A percentile compares a stretch with the other conserved stretches of the same genome.
Evolutionary conservation across 2,888 invertebrate species (phyloP).

Genomic region (Alloplasta piceator): DNA sequence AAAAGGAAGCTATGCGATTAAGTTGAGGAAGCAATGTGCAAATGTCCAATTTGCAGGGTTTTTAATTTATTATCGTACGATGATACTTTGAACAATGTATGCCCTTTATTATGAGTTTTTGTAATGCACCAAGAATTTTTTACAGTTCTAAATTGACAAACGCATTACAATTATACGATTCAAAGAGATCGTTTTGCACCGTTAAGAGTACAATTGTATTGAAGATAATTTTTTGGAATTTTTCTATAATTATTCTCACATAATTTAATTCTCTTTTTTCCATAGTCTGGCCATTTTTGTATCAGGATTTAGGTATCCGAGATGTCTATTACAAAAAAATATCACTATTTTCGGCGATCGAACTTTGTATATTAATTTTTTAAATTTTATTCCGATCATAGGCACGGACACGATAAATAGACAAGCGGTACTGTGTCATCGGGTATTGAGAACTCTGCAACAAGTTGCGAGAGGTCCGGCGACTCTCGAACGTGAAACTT

Average conservation of each 20-base stretch:
- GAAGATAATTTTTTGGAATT: not conserved
- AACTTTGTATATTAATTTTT: constrained; percentile 29
- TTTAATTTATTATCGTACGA: no score
- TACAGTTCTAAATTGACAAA: no score
- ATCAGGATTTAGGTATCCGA: constrained; percentile 92
- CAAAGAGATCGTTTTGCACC: no score
- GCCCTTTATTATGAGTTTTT: no score
- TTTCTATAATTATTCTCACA: constrained; percentile 15
- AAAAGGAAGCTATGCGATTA: no score
- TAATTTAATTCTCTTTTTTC: constrained; percentile 80
- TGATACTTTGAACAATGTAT: no score
- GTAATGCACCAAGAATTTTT: no score
- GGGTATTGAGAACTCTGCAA: constrained; percentile 93
- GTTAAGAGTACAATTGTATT: no score
- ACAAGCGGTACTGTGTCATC: constrained; percentile 96
- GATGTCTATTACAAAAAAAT: constrained; percentile 23
- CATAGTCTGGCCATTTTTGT: constrained; percentile 95
- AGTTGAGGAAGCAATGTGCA: no score
- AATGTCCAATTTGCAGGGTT: no score
- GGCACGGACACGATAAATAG: constrained; percentile 95
- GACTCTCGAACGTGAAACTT: constrained; percentile 92
- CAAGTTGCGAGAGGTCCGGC: constrained; percentile 91
- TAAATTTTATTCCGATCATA: constrained; percentile 76
- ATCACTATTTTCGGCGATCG: constrained; percentile 51
- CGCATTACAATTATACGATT: no score